Evolutionary conservation across 2,113 vertebrate genomes (phyloP).

Genomic region (Aptenodytes patagonicus): DNA sequence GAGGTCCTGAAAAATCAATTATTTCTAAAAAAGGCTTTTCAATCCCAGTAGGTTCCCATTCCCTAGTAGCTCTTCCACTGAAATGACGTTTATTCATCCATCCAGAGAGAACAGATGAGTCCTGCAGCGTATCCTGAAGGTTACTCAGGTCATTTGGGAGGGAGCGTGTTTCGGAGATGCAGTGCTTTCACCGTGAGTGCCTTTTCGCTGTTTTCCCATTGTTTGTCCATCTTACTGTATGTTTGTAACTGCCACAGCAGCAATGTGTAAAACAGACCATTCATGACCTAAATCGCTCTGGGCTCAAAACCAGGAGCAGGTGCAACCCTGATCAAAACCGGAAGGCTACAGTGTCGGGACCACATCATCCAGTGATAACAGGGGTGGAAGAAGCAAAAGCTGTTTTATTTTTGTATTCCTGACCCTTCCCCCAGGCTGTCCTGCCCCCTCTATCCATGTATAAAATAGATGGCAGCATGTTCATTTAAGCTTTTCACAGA

Average conservation of each 20-base stretch:
- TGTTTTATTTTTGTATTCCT: neutral
- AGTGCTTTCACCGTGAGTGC: neutral
- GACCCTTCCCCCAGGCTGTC: neutral
- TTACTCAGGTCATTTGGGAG: neutral
- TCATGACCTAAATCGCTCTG: neutral
- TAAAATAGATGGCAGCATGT: neutral
- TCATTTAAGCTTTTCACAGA: neutral
- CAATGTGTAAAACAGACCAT: neutral
- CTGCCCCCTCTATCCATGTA: neutral
- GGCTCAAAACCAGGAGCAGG: neutral
- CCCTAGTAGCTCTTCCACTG: neutral
- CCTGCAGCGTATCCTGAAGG: neutral
- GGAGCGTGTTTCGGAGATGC: neutral
- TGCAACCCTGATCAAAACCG: fast-evolving
- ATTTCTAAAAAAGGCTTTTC: neutral
- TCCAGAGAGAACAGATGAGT: neutral
- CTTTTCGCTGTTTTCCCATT: neutral
- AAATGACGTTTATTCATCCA: neutral
- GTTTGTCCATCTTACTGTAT: neutral
- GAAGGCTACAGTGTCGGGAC: neutral
- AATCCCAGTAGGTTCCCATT: neutral
- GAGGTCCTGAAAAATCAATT: neutral
- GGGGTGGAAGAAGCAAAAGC: neutral
- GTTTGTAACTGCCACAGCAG: neutral
- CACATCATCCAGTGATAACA: neutral